Evolutionary conservation across 2,888 invertebrate genomes (phyloP).

Genomic region (Melitaea athalia): DNA sequence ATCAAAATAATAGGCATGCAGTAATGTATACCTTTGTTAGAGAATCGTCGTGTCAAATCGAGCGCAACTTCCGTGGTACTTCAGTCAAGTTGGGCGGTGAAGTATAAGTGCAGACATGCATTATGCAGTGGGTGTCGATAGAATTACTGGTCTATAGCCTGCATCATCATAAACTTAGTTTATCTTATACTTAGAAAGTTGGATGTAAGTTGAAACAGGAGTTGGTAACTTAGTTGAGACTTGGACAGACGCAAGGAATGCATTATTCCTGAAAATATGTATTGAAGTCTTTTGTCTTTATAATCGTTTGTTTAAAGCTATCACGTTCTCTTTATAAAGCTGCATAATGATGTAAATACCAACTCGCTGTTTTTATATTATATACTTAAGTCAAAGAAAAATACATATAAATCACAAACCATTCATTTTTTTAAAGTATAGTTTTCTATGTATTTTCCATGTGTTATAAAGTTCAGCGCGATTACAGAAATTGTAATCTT

Average conservation of each 20-base stretch:
- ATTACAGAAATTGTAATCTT: too few relatives aligned
- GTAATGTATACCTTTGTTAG: slow-evolving; percentile 39
- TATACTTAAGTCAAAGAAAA: too few relatives aligned
- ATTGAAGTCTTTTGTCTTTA: not conserved
- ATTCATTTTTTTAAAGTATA: too few relatives aligned
- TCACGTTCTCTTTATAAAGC: not conserved
- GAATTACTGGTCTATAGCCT: slow-evolving; percentile 53
- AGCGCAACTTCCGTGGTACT: slow-evolving; percentile 43
- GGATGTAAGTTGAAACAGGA: slow-evolving; percentile 18
- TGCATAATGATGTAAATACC: not conserved
- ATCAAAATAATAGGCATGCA: not conserved
- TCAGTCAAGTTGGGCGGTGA: slow-evolving; percentile 49
- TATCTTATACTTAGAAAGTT: slow-evolving; percentile 45
- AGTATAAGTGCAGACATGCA: slow-evolving; percentile 70
- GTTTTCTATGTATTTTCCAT: too few relatives aligned
- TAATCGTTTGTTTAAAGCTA: not conserved
- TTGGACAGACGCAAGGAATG: slow-evolving; percentile 10
- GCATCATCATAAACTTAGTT: slow-evolving; percentile 63
- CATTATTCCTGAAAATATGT: slow-evolving; percentile 11
- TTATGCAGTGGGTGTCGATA: slow-evolving; percentile 67
- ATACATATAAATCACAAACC: too few relatives aligned
- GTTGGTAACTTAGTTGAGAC: slow-evolving; percentile 22
- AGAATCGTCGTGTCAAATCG: slow-evolving; percentile 46
- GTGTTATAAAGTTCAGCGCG: too few relatives aligned
- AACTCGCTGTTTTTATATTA: not conserved